Percentiles rank a stretch among this genome's conserved stretches.
phyloP scores from a whole-genome alignment of 2,113 vertebrate genomes.

The Nothocercus nigrocapillus region DNA sequence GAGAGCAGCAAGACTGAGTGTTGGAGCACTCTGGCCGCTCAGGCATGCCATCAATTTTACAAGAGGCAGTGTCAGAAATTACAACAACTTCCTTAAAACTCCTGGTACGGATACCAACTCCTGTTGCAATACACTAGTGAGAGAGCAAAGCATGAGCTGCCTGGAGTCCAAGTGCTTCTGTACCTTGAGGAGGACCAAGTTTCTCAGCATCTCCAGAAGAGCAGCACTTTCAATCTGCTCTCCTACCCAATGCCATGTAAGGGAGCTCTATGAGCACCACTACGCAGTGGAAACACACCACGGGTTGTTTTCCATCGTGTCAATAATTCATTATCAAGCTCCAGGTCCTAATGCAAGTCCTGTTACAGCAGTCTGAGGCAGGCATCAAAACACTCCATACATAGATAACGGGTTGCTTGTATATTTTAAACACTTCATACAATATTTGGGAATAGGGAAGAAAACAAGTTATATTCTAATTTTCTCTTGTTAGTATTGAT shows the following conservation, averaged over 20 bases:
- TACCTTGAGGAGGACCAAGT: background rate
- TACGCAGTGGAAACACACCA: background rate
- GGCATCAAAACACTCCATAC: background rate
- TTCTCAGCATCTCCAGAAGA: background rate
- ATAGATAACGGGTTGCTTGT: background rate
- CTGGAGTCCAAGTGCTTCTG: background rate
- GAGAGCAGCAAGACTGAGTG: background rate
- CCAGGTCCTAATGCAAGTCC: background rate
- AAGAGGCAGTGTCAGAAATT: background rate
- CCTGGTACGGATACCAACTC: background rate
- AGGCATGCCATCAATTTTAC: background rate
- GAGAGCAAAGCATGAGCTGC: background rate
- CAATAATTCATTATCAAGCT: conserved; percentile 11
- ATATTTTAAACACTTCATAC: background rate
- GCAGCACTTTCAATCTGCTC: background rate
- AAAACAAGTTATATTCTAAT: background rate
- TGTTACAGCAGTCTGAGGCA: background rate
- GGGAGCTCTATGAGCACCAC: background rate
- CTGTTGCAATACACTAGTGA: background rate
- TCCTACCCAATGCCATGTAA: background rate
- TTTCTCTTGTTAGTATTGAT: background rate
- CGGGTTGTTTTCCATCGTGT: background rate
- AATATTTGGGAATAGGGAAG: background rate
- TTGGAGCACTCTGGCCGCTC: background rate
- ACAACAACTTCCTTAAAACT: background rate